Percentiles rank a stretch among this genome's conserved stretches.
Conservation (phyloP, 2,888 invertebrate species). For the Zonitis immaculata region DNA sequence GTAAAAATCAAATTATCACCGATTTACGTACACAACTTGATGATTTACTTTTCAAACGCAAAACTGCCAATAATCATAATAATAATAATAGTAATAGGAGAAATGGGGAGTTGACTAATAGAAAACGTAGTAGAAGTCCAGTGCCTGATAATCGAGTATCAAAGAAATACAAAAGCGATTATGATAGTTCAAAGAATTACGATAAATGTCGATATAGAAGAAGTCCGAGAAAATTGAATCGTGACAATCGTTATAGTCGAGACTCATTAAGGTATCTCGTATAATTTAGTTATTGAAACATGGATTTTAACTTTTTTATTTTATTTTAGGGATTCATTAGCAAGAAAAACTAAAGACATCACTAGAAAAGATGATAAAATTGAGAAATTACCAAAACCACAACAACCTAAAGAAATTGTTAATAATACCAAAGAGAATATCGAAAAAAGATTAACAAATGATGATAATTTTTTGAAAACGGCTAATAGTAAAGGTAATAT, state of each 20-base stretch:
- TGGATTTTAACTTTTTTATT: background rate
- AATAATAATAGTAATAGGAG: background rate
- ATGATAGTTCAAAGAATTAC: background rate
- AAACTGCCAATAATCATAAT: too few species aligned
- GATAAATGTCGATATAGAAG: background rate
- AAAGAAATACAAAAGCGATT: background rate
- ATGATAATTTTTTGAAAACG: background rate
- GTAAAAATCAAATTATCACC: background rate
- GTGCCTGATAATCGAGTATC: background rate
- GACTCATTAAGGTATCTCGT: background rate
- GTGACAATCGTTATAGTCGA: background rate
- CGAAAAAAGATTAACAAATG: background rate
- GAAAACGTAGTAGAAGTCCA: background rate
- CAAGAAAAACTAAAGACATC: background rate
- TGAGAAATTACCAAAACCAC: background rate
- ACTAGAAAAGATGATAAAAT: background rate
- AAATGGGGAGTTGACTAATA: background rate
- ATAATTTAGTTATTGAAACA: too few species aligned
- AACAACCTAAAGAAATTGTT: background rate
- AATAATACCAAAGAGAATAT: background rate
- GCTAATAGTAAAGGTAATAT: background rate
- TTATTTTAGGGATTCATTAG: background rate
- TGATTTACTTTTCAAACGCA: background rate
- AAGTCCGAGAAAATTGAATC: background rate
- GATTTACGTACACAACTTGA: background rate